Evolutionary conservation across 2,888 invertebrate genomes (phyloP), one percentile per base, ranked within the genome.

Genomic region (Brassicogethes aeneus): DNA sequence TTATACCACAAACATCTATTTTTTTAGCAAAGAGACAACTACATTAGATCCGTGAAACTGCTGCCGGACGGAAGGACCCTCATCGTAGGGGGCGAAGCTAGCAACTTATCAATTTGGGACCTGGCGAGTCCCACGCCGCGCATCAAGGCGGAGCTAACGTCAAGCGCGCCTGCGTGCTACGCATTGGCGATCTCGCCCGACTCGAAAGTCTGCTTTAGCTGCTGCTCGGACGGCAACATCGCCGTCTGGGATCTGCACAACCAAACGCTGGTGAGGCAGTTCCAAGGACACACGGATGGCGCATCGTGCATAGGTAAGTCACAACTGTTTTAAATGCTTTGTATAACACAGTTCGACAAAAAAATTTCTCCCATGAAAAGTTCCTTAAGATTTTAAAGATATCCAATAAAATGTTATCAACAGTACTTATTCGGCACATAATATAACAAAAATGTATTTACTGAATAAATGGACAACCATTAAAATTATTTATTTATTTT

Each of bases 161-260:
- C 86, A 1, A 87, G 87, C 44, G 94, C 95, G 44, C 95, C 96
- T 15, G 97, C 97, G 1, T 97, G 96, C 70, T 99, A 99, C 68
- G 96, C 96, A 39, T 78, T 97, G 39, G 96, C 96, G 45, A 93
- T 97, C 56, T 92, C 92, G 55, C 93, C 93, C 0, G 96, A 97
- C 70, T 90, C 91, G 45, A 95, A 95, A 76, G 89, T 94, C 46
- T 95, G 96, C 75, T 99, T 96, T 73, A 93, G 94, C 65, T 97
- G 97, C 69, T 96, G 96, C 74, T 93, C 93, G 57, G 96, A 99
- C 66, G 97, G 97, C 23, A 91, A 95, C 69, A 94, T 96, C 59
- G 93, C 94, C 17, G 93, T 96, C 2, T 96, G 95, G 95, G 96
- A 88, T 68, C 73, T 88, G 36, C 86, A 87, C 57, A 88, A 86